Base-by-base conservation (phyloP, 2,797 vertebrate species). In the Sylvia borin region DNA sequence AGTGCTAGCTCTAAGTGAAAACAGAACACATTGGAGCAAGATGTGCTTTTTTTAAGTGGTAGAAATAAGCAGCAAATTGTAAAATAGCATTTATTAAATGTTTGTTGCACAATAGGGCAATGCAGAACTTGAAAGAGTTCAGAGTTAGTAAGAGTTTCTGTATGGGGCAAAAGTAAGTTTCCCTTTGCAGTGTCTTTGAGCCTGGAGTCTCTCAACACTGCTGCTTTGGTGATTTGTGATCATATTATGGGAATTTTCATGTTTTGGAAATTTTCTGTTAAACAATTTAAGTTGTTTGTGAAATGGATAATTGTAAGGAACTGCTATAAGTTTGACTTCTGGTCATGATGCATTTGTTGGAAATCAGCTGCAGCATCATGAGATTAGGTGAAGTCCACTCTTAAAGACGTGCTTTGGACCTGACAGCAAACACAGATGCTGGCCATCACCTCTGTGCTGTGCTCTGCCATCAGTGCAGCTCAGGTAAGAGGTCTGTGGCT, bases 291-390 rank as follows among this genome's bases (percentile, higher is more conserved):
- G 7, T 26, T 11, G 11, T 43, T 76, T 61, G 36, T 47, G 53
- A 57, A 53, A 43, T 1, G 5, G 15, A 21, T 86, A 27, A 3
- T 47, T 5, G 1, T 25, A 36, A 73, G 3, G 38, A 83, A 18
- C 16, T 3, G 1, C 32, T 29, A 0, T 5, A 58, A 80, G 36
- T 61, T n/a, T 29, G 27, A 38, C 15, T 62, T 40, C 32, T 32
- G 21, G 32, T 83, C 11, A 0, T 21, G 14, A 29, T 80, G 22
- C 17, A 5, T 65, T 65, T 65, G 32, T 54, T 54, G 60, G 48
- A 77, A 53, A 36, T 54, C 26, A 36, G 31, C 48, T 54, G 60
- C 38, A 36, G 51, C 42, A 32, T n/a, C 14, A 2, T 19, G 5
- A 61, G 47, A 47, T 14, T 2, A n/a, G 38, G 34, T 40, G 5